These are phyloP conservation scores for Acanthisitta chloris DNA, from an alignment of 2,113 vertebrate genomes.

Conservation along the genomic window DNA sequence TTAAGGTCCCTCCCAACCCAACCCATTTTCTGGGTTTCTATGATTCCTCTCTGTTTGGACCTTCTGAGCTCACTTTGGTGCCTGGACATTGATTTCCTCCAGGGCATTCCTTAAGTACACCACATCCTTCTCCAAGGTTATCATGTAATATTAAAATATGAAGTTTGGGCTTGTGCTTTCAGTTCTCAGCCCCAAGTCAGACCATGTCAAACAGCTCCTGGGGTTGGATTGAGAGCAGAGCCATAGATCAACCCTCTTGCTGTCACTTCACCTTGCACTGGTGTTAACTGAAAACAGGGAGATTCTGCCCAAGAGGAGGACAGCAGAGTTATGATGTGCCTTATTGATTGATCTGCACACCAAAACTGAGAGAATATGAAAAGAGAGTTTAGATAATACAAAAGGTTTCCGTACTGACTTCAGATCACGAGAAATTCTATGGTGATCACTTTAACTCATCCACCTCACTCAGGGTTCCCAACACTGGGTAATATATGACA, in stretches of 20 bases:
- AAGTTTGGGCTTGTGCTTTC: background rate
- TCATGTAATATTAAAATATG: background rate
- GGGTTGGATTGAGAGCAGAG: background rate
- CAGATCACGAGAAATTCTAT: background rate
- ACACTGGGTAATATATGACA: background rate
- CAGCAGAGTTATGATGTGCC: background rate
- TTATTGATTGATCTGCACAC: background rate
- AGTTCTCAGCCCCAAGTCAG: background rate
- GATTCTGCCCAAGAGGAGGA: background rate
- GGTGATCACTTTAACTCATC: background rate
- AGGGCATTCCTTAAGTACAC: background rate
- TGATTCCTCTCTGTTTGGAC: background rate
- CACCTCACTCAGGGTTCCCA: background rate
- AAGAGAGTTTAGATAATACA: background rate
- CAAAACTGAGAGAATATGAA: background rate
- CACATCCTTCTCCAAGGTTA: background rate
- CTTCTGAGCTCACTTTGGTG: background rate
- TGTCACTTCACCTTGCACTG: background rate
- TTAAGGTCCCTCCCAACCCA: background rate
- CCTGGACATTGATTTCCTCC: background rate
- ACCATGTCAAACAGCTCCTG: background rate
- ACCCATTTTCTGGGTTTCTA: background rate
- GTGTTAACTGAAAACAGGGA: background rate
- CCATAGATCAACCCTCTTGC: rapidly evolving
- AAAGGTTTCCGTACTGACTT: background rate